Base-by-base conservation (phyloP, 1,140 invertebrate species). In the Adoxophyes honmai region DNA sequence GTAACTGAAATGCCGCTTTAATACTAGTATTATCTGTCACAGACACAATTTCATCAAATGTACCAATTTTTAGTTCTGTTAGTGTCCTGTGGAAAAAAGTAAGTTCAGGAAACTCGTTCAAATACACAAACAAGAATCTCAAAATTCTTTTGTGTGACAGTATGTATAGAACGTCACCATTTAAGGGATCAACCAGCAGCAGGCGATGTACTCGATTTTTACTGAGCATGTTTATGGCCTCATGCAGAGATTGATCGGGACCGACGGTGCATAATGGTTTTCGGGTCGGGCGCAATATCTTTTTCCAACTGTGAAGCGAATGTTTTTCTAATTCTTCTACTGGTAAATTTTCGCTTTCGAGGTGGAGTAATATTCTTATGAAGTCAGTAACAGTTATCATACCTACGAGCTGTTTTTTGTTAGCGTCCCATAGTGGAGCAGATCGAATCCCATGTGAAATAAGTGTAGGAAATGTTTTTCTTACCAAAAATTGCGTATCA, bases 341-440 rank as follows among this genome's bases (percentile, higher is more conserved):
- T 15, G 80, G 75, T 36, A 82, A 63, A 71, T 81, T 80, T 75
- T 86, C 83, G 51, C 70, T 64, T 34, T 85, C 78, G 56, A 82
- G 72, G 60, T 82, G 70, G 21, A 88, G 69, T 18, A 88, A 72
- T 59, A 88, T 84, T 70, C 81, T 75, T 64, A 88, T 86, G 55
- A 88, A 88, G 69, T 88, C 85, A 18, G 85, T 82, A 1, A 88
- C 85, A 21, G 85, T 88, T 52, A 88, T 86, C 85, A 88, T 88
- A 33, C 85, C 85, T 8, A 86, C 81, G 10, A 88, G 72, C 56
- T 78, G 64, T 52, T 88, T 88, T 71, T 86, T 88, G 64, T 66
- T 75, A 21, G 80, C 77, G 70, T 88, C 86, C 86, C 86, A 88
- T 34, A 88, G 69, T 16, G 86, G 83, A 11, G 86, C 86, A 42